Conservation (phyloP, 2,888 invertebrate genomes). For the Agrochola lychnidis region DNA sequence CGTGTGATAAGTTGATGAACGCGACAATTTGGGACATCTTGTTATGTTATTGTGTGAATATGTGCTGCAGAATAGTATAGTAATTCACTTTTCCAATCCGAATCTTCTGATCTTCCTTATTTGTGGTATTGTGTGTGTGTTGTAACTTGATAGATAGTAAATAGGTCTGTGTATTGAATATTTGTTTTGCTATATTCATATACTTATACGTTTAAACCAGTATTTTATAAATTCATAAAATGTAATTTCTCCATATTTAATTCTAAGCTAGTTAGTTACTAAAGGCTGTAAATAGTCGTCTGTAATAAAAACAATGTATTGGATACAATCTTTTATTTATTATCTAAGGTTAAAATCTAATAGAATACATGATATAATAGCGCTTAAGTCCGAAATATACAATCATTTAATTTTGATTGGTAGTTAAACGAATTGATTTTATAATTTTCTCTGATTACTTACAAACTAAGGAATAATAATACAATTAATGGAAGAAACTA, state of each 20-base stretch:
- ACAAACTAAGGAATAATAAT: conserved; percentile 79
- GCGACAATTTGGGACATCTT: background rate
- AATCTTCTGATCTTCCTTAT: background rate
- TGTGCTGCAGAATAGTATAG: background rate
- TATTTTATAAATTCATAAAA: conserved; percentile 17
- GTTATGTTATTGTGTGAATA: background rate
- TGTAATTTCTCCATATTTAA: background rate
- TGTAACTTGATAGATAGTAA: background rate
- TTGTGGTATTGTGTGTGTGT: conserved; percentile 7
- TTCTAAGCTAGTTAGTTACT: conserved; percentile 8
- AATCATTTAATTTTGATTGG: conserved; percentile 86
- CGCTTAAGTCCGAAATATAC: conserved; percentile 87
- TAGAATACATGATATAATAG: conserved; percentile 85
- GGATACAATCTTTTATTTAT: conserved; percentile 78
- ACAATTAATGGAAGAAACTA: conserved; percentile 85
- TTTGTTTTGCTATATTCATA: conserved; percentile 5
- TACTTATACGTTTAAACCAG: background rate
- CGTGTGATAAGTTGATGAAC: background rate
- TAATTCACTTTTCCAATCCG: background rate
- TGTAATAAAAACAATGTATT: conserved; percentile 59
- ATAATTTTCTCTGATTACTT: conserved; percentile 80
- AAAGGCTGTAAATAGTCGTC: background rate
- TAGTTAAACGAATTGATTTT: conserved; percentile 85
- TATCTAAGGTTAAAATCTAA: conserved; percentile 78
- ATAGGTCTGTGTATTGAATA: conserved; percentile 9